phyloP scores from a whole-genome alignment of 2,797 vertebrate genomes.

The Tachyglossus aculeatus region DNA sequence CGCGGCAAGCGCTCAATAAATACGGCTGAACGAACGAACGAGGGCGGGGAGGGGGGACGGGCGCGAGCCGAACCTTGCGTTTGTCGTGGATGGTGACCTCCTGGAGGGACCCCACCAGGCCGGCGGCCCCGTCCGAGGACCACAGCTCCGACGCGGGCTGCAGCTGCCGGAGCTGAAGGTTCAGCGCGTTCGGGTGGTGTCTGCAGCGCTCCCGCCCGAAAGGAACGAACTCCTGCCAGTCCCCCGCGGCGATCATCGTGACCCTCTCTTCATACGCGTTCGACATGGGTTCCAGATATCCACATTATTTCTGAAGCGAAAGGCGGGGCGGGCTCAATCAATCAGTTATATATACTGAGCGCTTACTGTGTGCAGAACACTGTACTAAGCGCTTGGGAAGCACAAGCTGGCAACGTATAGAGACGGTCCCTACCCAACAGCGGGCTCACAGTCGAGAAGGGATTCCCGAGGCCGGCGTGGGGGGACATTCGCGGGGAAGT shows the following conservation, averaged over 20 bases:
- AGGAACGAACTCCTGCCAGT: constrained; percentile 98
- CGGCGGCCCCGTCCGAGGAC: constrained; percentile 93
- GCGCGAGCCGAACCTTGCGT: constrained; percentile 85
- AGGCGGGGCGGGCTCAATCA: too few relatives aligned
- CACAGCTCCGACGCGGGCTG: constrained; percentile 96
- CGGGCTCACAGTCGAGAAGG: too few relatives aligned
- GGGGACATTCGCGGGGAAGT: too few relatives aligned
- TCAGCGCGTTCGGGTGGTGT: constrained; percentile 94
- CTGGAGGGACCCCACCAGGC: constrained; percentile 92
- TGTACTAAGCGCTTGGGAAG: too few relatives aligned
- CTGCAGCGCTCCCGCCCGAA: constrained; percentile 96
- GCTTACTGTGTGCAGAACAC: too few relatives aligned
- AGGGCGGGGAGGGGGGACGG: too few relatives aligned
- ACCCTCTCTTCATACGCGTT: constrained; percentile 98
- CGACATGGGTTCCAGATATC: constrained; percentile 99
- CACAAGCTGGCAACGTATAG: too few relatives aligned
- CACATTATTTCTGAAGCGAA: constrained; percentile 92
- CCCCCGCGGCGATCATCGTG: constrained; percentile 98
- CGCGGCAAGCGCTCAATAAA: too few relatives aligned
- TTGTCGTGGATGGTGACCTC: constrained; percentile 95
- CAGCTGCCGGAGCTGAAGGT: constrained; percentile 94
- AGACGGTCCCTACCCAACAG: too few relatives aligned
- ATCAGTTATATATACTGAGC: too few relatives aligned
- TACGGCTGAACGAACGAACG: too few relatives aligned
- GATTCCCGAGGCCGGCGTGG: too few relatives aligned